Percentiles rank a stretch among this genome's conserved stretches.
Evolutionary conservation across 1,140 invertebrate genomes (phyloP).

Genomic region (Drosophila quadrilineata): DNA sequence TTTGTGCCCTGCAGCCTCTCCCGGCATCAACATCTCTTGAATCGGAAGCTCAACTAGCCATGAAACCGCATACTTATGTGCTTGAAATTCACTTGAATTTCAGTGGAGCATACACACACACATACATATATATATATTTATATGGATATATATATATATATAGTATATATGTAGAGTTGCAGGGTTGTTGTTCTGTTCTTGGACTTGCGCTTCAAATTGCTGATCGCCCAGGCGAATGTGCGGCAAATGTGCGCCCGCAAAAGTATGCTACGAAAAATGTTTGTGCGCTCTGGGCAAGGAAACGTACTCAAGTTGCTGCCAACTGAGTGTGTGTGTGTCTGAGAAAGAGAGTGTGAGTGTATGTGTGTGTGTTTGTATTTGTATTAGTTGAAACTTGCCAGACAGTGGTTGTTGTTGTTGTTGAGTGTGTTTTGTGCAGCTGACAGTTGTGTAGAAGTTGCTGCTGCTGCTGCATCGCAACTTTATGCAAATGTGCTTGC

Average conservation of each 20-base stretch:
- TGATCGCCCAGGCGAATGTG: slow-evolving; percentile 65
- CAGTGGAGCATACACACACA: slow-evolving; percentile 1
- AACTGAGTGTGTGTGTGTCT: neutral
- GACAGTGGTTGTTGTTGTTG: slow-evolving; percentile 8
- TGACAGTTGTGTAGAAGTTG: slow-evolving; percentile 22
- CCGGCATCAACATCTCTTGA: slow-evolving; percentile 25
- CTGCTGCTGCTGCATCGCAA: too few relatives aligned
- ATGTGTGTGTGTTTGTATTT: neutral
- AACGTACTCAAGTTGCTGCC: slow-evolving; percentile 22
- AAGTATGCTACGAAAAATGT: slow-evolving; percentile 41
- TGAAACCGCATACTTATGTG: slow-evolving; percentile 47
- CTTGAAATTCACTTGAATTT: slow-evolving; percentile 38
- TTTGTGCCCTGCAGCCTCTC: slow-evolving; percentile 11
- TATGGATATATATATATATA: neutral
- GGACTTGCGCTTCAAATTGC: slow-evolving; percentile 12
- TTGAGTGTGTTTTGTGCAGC: slow-evolving; percentile 29
- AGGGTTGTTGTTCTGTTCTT: slow-evolving; percentile 2
- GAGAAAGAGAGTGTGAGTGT: neutral
- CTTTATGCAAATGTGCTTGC: too few relatives aligned
- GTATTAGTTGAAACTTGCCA: slow-evolving; percentile 16
- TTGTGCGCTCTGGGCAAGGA: slow-evolving; percentile 14
- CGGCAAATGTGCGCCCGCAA: slow-evolving; percentile 59
- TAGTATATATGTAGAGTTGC: too few relatives aligned
- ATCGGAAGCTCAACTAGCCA: slow-evolving; percentile 37
- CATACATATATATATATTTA: neutral